These are phyloP conservation scores for Anthrax anthrax DNA, from an alignment of 2,888 invertebrate species.

Conservation along the genomic window DNA sequence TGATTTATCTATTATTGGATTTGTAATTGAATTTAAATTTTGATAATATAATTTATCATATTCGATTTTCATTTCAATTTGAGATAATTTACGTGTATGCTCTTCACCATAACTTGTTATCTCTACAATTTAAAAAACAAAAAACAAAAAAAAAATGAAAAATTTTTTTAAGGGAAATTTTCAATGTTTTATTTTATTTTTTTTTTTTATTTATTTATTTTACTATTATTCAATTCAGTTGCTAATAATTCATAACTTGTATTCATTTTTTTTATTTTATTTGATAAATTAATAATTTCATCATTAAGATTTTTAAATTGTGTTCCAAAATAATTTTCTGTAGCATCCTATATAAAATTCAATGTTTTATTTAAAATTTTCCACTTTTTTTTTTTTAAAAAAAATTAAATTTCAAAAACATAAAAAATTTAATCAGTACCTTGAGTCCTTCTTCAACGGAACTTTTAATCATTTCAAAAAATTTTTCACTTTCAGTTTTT, in stretches of 20 bases:
- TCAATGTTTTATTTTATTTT: too few species aligned
- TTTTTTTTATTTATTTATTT: too few species aligned
- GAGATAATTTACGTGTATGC: constrained; percentile 28
- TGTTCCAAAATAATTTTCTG: neutral
- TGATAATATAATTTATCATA: constrained; percentile 20
- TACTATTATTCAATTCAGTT: constrained; percentile 6
- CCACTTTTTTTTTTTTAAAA: too few species aligned
- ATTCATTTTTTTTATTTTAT: constrained; percentile 2
- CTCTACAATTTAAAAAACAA: constrained; percentile 11
- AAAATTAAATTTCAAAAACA: too few species aligned
- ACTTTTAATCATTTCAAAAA: too few species aligned
- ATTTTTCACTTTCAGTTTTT: too few species aligned
- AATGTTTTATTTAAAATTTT: too few species aligned
- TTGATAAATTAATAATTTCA: constrained; percentile 4
- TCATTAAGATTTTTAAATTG: constrained; percentile 1
- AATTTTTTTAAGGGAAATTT: too few species aligned
- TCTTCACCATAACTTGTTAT: constrained; percentile 29
- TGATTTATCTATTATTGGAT: too few species aligned
- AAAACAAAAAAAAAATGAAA: neutral
- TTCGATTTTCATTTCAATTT: constrained; percentile 33
- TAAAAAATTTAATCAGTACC: too few species aligned
- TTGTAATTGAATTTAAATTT: neutral
- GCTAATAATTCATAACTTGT: neutral
- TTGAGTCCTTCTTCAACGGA: too few species aligned
- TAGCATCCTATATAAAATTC: neutral